These are phyloP conservation scores for Cromileptes altivelis DNA, from an alignment of 2,113 vertebrate genomes.

Conservation along the genomic window DNA sequence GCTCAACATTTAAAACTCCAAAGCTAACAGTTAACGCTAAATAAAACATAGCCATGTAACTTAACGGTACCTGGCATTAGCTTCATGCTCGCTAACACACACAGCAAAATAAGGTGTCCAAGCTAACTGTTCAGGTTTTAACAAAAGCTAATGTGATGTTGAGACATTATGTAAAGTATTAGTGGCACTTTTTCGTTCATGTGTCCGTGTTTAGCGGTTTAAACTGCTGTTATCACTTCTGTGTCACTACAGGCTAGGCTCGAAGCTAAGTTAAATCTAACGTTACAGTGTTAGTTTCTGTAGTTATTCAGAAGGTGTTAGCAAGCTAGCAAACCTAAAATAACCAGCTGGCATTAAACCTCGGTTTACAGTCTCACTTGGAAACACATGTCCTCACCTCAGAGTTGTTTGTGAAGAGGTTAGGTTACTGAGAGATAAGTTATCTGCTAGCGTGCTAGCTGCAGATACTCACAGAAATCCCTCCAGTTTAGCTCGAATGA, in stretches of 20 bases:
- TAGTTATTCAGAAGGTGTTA: not conserved
- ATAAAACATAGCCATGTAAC: too few species aligned
- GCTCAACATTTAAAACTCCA: too few species aligned
- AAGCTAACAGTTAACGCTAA: too few species aligned
- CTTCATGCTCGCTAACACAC: too few species aligned
- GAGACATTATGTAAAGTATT: not conserved
- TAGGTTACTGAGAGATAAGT: not conserved
- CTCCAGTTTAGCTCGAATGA: constrained; percentile 66
- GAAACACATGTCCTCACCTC: constrained; percentile 21
- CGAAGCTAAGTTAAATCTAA: not conserved
- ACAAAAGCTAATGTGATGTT: too few species aligned
- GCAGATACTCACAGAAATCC: constrained; percentile 28
- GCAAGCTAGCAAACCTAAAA: not conserved
- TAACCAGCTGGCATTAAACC: not conserved
- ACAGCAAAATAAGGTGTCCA: too few species aligned
- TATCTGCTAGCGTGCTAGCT: constrained; percentile 57
- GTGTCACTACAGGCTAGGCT: too few species aligned
- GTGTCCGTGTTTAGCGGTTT: not conserved
- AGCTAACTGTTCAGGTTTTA: too few species aligned
- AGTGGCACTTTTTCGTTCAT: fast-evolving
- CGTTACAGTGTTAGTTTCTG: not conserved
- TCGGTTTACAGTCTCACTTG: not conserved
- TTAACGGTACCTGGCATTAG: too few species aligned
- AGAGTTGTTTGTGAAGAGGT: not conserved
- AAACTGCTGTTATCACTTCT: not conserved